Evolutionary conservation across 2,888 invertebrate genomes (phyloP).

Genomic region (Xanthia togata): DNA sequence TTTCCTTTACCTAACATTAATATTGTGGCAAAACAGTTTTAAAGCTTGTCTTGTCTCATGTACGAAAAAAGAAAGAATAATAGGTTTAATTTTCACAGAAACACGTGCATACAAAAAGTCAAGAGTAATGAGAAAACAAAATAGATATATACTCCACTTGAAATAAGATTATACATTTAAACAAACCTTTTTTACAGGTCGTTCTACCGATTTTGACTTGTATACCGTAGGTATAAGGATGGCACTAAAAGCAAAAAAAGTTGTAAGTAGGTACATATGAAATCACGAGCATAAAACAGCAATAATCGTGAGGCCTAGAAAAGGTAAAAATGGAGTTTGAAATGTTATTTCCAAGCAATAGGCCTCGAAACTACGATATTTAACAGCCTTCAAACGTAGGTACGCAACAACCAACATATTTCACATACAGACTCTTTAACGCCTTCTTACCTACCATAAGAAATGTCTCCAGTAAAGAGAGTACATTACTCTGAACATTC

Average conservation of each 20-base stretch:
- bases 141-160: no score
- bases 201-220: no score
- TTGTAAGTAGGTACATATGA: no score
- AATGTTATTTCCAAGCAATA: not conserved
- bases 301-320: not conserved
- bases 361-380: not conserved
- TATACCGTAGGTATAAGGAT: no score
- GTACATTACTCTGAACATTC: constrained; percentile 61
- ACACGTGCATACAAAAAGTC: no score
- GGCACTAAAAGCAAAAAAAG: no score
- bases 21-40: not conserved
- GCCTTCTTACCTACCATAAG: constrained; percentile 38
- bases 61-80: no score
- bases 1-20: not conserved
- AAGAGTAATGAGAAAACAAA: no score
- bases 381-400: constrained; percentile 7
- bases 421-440: constrained; percentile 43
- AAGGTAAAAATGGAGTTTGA: not conserved
- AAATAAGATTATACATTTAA: no score
- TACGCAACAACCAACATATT: constrained; percentile 30
- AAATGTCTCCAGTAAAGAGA: constrained; percentile 44
- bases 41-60: not conserved
- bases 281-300: no score
- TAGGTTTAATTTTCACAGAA: no score
- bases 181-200: no score